These are phyloP conservation scores for Spodoptera littoralis DNA, from an alignment of 2,888 invertebrate species.

Conservation along the genomic window DNA sequence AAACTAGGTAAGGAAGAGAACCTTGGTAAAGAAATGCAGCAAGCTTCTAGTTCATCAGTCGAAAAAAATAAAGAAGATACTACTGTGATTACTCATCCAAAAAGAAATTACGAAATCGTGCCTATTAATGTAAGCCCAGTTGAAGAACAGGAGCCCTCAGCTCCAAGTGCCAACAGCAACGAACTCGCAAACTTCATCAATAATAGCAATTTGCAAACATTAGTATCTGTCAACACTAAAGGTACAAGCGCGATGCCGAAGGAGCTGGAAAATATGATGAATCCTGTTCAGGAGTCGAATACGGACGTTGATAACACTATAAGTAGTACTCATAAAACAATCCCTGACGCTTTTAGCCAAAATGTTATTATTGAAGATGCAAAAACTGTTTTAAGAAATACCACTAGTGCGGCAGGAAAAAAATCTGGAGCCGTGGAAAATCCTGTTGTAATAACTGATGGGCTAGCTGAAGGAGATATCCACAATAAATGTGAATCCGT, in stretches of 20 bases:
- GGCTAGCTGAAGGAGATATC: background rate
- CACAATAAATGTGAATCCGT: slow-evolving; percentile 4
- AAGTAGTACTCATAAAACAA: background rate
- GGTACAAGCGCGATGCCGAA: background rate
- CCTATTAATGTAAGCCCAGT: background rate
- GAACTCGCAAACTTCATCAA: no score
- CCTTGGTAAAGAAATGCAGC: background rate
- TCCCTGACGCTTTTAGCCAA: background rate
- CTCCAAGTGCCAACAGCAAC: no score
- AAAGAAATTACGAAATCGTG: background rate
- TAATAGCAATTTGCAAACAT: background rate
- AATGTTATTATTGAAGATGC: slow-evolving; percentile 4
- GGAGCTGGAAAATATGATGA: background rate
- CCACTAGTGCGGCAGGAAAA: no score
- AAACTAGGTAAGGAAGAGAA: background rate
- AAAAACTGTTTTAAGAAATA: slow-evolving; percentile 4
- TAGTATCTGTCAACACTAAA: background rate
- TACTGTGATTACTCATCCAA: no score
- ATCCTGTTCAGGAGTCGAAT: no score
- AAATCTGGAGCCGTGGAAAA: background rate
- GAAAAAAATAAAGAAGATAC: background rate
- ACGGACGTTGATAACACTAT: background rate
- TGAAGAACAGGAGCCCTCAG: no score
- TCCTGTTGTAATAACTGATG: background rate
- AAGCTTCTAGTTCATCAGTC: background rate